Base-by-base conservation (phyloP, 2,113 vertebrate genomes). In the Cettia cetti region DNA sequence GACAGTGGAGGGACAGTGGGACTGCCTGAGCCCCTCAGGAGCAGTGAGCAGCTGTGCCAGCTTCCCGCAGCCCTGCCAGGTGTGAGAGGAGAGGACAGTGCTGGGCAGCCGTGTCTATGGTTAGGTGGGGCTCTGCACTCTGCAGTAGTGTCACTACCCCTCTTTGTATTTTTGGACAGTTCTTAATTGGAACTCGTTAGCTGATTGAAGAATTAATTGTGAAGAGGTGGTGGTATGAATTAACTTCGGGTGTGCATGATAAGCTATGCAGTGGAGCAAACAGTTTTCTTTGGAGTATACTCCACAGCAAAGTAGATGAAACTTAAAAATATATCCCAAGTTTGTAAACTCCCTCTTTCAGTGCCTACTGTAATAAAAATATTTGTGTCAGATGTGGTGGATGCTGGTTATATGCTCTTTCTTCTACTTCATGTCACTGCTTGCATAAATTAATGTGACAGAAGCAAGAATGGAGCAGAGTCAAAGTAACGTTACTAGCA, bases 11-110 rank as follows among this genome's bases (percentile, higher is more conserved):
- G n/a, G n/a, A n/a, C n/a, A n/a, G n/a, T n/a, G n/a, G n/a, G n/a
- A n/a, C n/a, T n/a, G n/a, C n/a, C n/a, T n/a, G n/a, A n/a, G n/a
- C n/a, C n/a, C n/a, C n/a, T n/a, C n/a, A n/a, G n/a, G n/a, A n/a
- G n/a, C n/a, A n/a, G n/a, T n/a, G n/a, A n/a, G n/a, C n/a, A n/a
- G n/a, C n/a, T n/a, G n/a, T n/a, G n/a, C n/a, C n/a, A n/a, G n/a
- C n/a, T n/a, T n/a, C n/a, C n/a, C n/a, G n/a, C n/a, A n/a, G n/a
- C n/a, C n/a, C n/a, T n/a, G n/a, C n/a, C n/a, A n/a, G 65, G 13
- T 0, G 0, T 7, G 11, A 10, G 10, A 6, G 7, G 18, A n/a
- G n/a, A n/a, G n/a, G 50, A 5, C 40, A 19, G 53, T 2, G 3
- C 28, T 5, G 35, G 26, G 21, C 44, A 70, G 18, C 19, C 8